phyloP scores from a whole-genome alignment of 2,888 invertebrate species.

The Macropis europaea region DNA sequence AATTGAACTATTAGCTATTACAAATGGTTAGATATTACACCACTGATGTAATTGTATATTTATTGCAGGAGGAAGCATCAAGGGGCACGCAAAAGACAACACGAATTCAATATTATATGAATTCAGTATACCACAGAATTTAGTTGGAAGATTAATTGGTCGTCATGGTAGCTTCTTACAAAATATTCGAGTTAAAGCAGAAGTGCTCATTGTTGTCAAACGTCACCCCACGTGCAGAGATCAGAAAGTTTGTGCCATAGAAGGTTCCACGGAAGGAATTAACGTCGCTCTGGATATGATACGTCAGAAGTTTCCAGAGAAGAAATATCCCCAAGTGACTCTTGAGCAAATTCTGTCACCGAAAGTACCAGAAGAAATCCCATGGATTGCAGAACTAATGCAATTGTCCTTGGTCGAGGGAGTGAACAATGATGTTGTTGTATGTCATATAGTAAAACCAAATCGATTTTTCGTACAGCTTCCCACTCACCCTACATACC shows the following conservation, averaged over 20 bases:
- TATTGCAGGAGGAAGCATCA: conserved; percentile 75
- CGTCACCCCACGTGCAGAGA: conserved; percentile 88
- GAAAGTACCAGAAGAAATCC: conserved; percentile 56
- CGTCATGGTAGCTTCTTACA: conserved; percentile 91
- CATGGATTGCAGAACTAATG: conserved; percentile 68
- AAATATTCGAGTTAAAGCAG: conserved; percentile 88
- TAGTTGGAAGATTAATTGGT: conserved; percentile 94
- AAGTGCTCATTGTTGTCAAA: conserved; percentile 89
- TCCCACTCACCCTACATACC: conserved; percentile 96
- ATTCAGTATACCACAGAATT: conserved; percentile 87
- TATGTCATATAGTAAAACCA: conserved; percentile 92
- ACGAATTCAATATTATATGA: conserved; percentile 82
- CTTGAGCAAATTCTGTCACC: conserved; percentile 82
- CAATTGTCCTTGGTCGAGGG: conserved; percentile 94
- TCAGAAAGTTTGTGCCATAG: conserved; percentile 91
- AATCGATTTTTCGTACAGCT: conserved; percentile 97
- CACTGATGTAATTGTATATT: neutral
- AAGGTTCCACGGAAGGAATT: conserved; percentile 90
- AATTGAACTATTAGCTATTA: neutral
- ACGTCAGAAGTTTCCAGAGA: conserved; percentile 90
- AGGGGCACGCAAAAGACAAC: conserved; percentile 66
- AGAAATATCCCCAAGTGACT: conserved; percentile 88
- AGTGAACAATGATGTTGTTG: conserved; percentile 94
- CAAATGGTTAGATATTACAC: neutral
- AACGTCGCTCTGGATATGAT: conserved; percentile 92